Base-by-base conservation (phyloP, 2,888 invertebrate genomes). In the Clepsis dumicolana region DNA sequence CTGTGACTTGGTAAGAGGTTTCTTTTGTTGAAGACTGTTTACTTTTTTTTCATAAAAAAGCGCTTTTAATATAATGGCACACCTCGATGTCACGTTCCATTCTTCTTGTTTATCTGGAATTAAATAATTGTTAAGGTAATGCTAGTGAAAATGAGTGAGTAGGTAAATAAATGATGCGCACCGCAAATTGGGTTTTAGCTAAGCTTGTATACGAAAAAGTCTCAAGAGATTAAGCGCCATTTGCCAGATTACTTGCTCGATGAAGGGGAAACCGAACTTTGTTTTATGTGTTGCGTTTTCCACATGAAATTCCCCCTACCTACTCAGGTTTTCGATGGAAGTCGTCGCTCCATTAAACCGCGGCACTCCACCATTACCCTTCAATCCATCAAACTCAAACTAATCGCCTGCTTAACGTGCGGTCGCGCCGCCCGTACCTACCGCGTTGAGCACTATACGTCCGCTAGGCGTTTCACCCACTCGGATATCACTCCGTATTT, bases 401-500 rank as follows among this genome's bases (percentile, higher is more conserved):
- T 66, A 66, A 66, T 66, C 66, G 66, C 32, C 32, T 66, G 61
- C 61, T 66, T 61, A 66, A 32, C 54, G 66, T 66, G 53, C 25
- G 25, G 50, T 57, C 50, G 57, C 61, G 60, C 65, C 52, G n/a
- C n/a, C n/a, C n/a, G n/a, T n/a, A n/a, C 44, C 29, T 44, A 12
- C n/a, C 24, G 59, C 10, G 41, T 14, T 35, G 18, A 53, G 29
- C 21, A 44, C 48, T 4, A n/a, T n/a, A n/a, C 44, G 50, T 27
- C 27, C 48, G 50, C 25, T 29, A 12, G 18, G 10, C 44, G 50
- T 21, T 48, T 27, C 25, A 53, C 18, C 41, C 27, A 25, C 25
- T 16, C 75, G 80, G 80, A 81, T 84, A 82, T 79, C 73, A 81
- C 80, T 81, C 78, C 80, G 80, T 80, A 85, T 83, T 83, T 79